Evolutionary conservation across 1,140 invertebrate genomes (phyloP).

Genomic region (Ostrea denselamellosa): DNA sequence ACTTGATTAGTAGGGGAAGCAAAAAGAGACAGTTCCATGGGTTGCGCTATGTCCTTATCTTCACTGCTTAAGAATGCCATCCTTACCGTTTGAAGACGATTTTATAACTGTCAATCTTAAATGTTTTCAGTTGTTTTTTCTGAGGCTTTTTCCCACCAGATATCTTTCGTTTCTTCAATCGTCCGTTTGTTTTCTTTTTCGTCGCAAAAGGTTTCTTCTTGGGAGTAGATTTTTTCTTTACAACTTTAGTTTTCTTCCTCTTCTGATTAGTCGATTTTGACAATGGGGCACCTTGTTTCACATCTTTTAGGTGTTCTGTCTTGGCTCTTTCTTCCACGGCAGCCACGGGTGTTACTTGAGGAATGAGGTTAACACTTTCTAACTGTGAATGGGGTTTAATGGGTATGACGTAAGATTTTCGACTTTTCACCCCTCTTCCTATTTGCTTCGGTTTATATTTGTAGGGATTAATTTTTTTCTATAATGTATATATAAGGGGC

Average conservation of each 20-base stretch:
- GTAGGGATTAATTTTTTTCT: too few relatives aligned
- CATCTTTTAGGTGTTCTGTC: constrained; percentile 44
- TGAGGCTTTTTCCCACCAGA: neutral
- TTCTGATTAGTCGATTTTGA: constrained; percentile 44
- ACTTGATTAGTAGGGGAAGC: constrained; percentile 50
- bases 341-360: constrained; percentile 51
- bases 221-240: neutral
- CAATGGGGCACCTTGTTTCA: constrained; percentile 34
- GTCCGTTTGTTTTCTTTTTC: constrained; percentile 46
- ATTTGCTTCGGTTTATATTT: constrained; percentile 50
- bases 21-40: constrained; percentile 50
- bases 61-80: constrained; percentile 53
- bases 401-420: constrained; percentile 51
- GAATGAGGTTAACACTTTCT: constrained; percentile 38
- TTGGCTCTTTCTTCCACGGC: constrained; percentile 51
- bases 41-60: constrained; percentile 45
- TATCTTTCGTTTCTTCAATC: neutral
- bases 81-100: constrained; percentile 1
- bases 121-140: constrained; percentile 23
- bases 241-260: constrained; percentile 14
- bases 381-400: constrained; percentile 42
- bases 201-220: constrained; percentile 14
- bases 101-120: constrained; percentile 27
- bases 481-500: too few relatives aligned
- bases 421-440: constrained; percentile 45